Evolutionary conservation across 2,888 invertebrate genomes (phyloP).

Genomic region (Hermaeophaga mercurialis): DNA sequence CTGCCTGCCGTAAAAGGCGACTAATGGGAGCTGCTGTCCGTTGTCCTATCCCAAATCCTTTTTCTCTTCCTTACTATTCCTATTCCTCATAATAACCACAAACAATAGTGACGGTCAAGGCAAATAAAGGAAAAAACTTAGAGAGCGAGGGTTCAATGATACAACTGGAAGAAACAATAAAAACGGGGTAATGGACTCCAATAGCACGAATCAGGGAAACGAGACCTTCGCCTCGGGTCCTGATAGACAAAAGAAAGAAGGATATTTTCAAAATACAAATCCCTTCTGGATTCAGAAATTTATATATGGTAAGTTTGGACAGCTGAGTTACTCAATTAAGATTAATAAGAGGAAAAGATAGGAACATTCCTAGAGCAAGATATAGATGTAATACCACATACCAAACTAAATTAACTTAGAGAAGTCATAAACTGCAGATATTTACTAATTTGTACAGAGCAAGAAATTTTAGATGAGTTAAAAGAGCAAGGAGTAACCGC

Average conservation of each 20-base stretch:
- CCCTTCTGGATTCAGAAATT: neutral
- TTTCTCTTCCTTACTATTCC: too few relatives aligned
- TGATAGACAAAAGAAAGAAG: neutral
- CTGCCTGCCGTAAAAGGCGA: too few relatives aligned
- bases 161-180: too few relatives aligned
- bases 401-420: neutral
- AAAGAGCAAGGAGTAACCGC: neutral
- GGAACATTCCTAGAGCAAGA: neutral
- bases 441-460: neutral
- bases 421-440: neutral
- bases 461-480: constrained; percentile 5
- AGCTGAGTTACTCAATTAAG: neutral
- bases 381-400: neutral
- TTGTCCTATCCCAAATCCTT: too few relatives aligned
- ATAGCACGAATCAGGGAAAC: neutral
- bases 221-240: neutral
- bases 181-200: too few relatives aligned
- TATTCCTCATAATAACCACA: too few relatives aligned
- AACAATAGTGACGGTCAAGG: too few relatives aligned
- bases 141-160: too few relatives aligned
- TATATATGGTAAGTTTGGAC: neutral
- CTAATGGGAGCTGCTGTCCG: too few relatives aligned
- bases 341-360: neutral
- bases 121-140: too few relatives aligned
- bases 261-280: neutral